phyloP scores from a whole-genome alignment of 2,888 invertebrate genomes.

The Andrena dorsata region DNA sequence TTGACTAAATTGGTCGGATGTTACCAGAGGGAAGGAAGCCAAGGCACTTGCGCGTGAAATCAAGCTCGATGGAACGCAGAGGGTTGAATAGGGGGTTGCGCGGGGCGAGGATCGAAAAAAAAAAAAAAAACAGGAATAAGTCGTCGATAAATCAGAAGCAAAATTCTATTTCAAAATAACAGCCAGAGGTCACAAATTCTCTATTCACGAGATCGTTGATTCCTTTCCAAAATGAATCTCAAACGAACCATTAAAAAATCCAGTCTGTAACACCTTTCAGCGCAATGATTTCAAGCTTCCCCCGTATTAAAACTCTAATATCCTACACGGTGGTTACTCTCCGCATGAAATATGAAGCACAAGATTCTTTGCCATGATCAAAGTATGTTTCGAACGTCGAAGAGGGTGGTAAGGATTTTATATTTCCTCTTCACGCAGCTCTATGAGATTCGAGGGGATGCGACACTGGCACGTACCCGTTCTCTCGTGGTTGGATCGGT shows the following conservation, averaged over 20 bases:
- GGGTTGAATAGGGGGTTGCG: slow-evolving; percentile 38
- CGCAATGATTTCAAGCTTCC: too few relatives aligned
- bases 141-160: neutral
- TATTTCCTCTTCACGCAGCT: slow-evolving; percentile 43
- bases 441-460: slow-evolving; percentile 37
- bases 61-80: slow-evolving; percentile 45
- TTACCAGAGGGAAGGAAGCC: slow-evolving; percentile 65
- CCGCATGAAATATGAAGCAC: neutral
- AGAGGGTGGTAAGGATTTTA: slow-evolving; percentile 40
- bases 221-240: too few relatives aligned
- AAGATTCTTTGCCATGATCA: slow-evolving; percentile 17
- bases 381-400: slow-evolving; percentile 30
- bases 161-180: neutral
- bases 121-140: slow-evolving; percentile 3
- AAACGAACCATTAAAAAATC: too few relatives aligned
- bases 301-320: too few relatives aligned
- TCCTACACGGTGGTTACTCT: neutral
- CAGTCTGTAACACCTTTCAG: too few relatives aligned
- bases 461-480: slow-evolving; percentile 27
- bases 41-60: slow-evolving; percentile 61
- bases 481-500: slow-evolving; percentile 23
- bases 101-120: too few relatives aligned
- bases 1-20: slow-evolving; percentile 77
- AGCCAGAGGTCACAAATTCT: neutral
- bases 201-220: too few relatives aligned